These are phyloP conservation scores for Pelagia noctiluca DNA, from an alignment of 30 jellyfish, hydroid and myxozoan species.

Conservation along the genomic window DNA sequence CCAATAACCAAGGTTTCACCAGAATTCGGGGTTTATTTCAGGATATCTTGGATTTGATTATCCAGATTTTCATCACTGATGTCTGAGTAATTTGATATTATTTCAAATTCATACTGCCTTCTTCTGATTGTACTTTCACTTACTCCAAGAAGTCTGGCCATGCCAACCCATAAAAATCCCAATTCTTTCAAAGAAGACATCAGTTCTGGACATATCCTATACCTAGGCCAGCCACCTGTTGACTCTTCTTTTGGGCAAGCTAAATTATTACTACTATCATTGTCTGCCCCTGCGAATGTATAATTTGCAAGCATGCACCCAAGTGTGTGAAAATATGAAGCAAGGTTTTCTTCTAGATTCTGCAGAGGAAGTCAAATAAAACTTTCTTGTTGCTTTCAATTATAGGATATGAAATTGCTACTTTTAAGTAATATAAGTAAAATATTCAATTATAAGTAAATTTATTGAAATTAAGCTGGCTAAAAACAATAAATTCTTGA, in stretches of 20 bases:
- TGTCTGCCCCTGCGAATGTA: neutral
- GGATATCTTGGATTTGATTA: neutral
- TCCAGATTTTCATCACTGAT: neutral
- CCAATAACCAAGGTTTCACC: neutral
- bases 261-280: too few relatives aligned
- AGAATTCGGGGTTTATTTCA: neutral
- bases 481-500: too few relatives aligned
- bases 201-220: neutral
- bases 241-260: neutral
- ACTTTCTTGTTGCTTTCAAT: too few relatives aligned
- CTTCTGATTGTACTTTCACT: neutral
- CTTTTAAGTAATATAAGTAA: too few relatives aligned
- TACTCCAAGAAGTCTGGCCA: neutral
- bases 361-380: too few relatives aligned
- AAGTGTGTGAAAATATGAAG: conserved; percentile 1
- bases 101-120: neutral
- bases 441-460: too few relatives aligned
- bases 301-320: neutral
- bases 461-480: too few relatives aligned
- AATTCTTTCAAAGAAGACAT: neutral
- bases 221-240: neutral
- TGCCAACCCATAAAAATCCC: neutral
- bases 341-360: neutral
- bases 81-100: neutral
- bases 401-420: too few relatives aligned